phyloP scores from a whole-genome alignment of 2,888 invertebrate genomes.

The Quadroppia sp. region DNA sequence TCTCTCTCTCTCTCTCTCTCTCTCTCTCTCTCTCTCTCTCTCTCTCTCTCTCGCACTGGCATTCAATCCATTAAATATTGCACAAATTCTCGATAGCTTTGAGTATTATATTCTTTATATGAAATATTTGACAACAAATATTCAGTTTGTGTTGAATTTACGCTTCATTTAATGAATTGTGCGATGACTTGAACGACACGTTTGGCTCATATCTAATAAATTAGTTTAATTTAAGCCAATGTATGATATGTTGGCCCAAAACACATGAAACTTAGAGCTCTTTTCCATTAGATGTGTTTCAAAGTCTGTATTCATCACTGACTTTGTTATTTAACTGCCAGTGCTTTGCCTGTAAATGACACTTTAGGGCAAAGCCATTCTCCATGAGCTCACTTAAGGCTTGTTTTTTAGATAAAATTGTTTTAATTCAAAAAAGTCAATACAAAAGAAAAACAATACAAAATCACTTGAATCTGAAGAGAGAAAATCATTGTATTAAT shows the following conservation, averaged over 20 bases:
- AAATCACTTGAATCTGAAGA: not conserved
- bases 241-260: not conserved
- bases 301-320: not conserved
- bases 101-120: not conserved
- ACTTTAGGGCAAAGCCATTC: slow-evolving; percentile 26
- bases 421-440: slow-evolving; percentile 5
- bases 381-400: not conserved
- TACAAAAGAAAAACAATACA: not conserved
- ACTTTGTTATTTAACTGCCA: slow-evolving; percentile 14
- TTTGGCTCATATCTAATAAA: slow-evolving; percentile 33
- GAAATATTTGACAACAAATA: not conserved
- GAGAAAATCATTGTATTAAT: not conserved
- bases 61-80: not conserved
- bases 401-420: slow-evolving; percentile 22
- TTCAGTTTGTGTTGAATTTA: slow-evolving; percentile 9
- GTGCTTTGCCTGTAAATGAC: slow-evolving; percentile 24
- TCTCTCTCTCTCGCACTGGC: not conserved
- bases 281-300: not conserved
- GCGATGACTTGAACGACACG: slow-evolving; percentile 28
- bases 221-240: slow-evolving; percentile 32
- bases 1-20: too few species aligned
- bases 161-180: slow-evolving; percentile 15
- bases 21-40: not conserved
- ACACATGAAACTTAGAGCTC: not conserved
- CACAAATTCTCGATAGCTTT: not conserved